phyloP scores from a whole-genome alignment of 2,888 invertebrate genomes.

The Serripes groenlandicus region DNA sequence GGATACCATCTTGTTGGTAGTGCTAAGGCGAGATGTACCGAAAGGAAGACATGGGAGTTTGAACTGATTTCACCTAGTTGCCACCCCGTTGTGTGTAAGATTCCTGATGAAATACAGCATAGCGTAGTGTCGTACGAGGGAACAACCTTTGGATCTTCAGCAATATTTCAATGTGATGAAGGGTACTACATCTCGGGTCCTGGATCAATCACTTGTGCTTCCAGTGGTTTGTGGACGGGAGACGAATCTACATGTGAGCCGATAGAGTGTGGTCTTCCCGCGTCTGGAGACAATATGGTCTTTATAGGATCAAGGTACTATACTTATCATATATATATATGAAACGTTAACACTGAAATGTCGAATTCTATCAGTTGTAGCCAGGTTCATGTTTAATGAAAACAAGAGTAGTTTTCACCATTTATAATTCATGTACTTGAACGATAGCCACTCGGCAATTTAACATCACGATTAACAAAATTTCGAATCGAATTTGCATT shows the following conservation, averaged over 20 bases:
- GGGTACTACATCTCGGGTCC: conserved; percentile 75
- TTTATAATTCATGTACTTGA: no score
- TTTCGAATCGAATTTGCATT: no score
- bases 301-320: conserved; percentile 30
- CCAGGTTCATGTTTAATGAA: no score
- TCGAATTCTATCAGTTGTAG: no score
- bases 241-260: conserved; percentile 78
- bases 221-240: conserved; percentile 79
- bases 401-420: no score
- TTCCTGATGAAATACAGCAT: conserved; percentile 82
- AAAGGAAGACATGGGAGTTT: conserved; percentile 65
- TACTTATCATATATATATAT: no score
- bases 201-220: conserved; percentile 71
- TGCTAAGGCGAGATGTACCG: conserved; percentile 64
- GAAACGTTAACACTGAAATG: no score
- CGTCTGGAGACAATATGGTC: conserved; percentile 32
- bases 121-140: conserved; percentile 87
- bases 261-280: conserved; percentile 75
- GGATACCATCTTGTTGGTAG: conserved; percentile 73
- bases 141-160: conserved; percentile 77
- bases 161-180: conserved; percentile 78
- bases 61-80: conserved; percentile 65
- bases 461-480: no score
- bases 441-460: no score
- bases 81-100: conserved; percentile 73